A percentile compares a stretch with the other conserved stretches of the same genome.
Evolutionary conservation across 2,113 vertebrate species (phyloP).

Genomic region (Pygoscelis antarcticus): DNA sequence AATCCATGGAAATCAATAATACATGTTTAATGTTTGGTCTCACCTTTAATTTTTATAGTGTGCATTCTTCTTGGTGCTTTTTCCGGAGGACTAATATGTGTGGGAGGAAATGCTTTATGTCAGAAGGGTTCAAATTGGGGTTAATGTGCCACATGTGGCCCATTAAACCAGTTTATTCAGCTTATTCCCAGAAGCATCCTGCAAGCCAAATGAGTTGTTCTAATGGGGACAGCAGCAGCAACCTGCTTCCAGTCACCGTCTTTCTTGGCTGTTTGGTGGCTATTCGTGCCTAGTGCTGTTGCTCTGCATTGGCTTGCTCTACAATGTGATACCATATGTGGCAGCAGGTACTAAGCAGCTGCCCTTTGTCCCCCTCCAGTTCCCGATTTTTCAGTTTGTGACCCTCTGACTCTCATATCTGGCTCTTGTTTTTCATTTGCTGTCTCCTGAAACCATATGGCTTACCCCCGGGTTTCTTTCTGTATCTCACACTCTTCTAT

Average conservation of each 20-base stretch:
- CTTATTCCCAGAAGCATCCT: background rate
- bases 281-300: background rate
- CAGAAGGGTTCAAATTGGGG: background rate
- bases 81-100: background rate
- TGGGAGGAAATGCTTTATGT: background rate
- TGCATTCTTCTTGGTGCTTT: background rate
- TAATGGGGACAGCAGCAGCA: background rate
- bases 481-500: background rate
- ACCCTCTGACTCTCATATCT: background rate
- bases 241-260: background rate
- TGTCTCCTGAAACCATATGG: background rate
- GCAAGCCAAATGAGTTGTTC: background rate
- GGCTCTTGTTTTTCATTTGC: background rate
- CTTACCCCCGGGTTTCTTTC: background rate
- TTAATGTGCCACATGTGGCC: background rate
- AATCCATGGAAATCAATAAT: background rate
- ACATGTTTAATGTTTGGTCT: background rate
- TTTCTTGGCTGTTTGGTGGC: background rate
- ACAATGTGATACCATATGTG: background rate
- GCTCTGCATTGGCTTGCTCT: background rate
- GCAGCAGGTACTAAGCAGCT: background rate
- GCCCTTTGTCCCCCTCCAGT: background rate
- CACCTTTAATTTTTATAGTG: background rate
- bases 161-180: background rate
- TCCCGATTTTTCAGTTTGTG: background rate